A percentile compares a stretch with the other conserved stretches of the same genome.
phyloP scores from a whole-genome alignment of 1,140 invertebrate genomes.

The Hylaeus anthracinus region DNA sequence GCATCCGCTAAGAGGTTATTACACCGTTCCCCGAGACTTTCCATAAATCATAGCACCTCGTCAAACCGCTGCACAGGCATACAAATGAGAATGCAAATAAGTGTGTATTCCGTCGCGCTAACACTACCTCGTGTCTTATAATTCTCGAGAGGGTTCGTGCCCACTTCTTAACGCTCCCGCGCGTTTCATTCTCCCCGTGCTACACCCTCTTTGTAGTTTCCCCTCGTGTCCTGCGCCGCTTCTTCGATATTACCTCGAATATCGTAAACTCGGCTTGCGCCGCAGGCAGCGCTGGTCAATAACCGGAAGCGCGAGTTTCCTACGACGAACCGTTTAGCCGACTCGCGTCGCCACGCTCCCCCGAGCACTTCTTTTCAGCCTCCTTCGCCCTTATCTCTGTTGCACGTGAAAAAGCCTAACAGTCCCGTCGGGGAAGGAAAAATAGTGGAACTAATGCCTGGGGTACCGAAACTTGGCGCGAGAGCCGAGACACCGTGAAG shows the following conservation, averaged over 20 bases:
- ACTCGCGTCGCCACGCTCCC: not conserved
- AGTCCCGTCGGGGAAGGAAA: not conserved
- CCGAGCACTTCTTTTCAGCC: not conserved
- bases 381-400: not conserved
- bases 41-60: constrained; percentile 58
- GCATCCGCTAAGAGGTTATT: constrained; percentile 54
- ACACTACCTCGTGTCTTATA: not conserved
- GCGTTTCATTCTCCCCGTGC: not conserved
- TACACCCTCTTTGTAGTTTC: not conserved
- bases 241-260: constrained; percentile 19
- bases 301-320: constrained; percentile 23
- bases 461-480: too few relatives aligned
- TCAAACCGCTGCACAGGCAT: constrained; percentile 42
- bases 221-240: not conserved
- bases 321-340: not conserved
- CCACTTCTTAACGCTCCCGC: not conserved
- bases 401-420: not conserved
- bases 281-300: constrained; percentile 6
- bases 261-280: constrained; percentile 29
- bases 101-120: not conserved
- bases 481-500: too few relatives aligned
- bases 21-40: constrained; percentile 21
- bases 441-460: too few relatives aligned
- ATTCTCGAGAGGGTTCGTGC: not conserved
- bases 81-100: constrained; percentile 62